Evolutionary conservation across 2,113 vertebrate genomes (phyloP).

Genomic region (Verasper variegatus): DNA sequence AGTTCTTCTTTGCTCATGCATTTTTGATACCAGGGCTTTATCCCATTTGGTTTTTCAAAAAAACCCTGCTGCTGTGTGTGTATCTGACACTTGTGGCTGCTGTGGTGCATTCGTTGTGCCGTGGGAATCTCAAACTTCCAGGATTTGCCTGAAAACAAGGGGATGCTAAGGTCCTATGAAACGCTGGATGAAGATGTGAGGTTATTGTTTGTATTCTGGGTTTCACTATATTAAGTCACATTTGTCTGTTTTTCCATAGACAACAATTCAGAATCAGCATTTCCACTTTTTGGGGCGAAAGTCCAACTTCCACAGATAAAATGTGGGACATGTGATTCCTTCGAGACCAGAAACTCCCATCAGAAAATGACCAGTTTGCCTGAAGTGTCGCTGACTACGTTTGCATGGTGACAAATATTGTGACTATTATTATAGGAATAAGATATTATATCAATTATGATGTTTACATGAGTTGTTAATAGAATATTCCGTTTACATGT

Average conservation of each 20-base stretch:
- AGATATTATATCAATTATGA: too few relatives aligned
- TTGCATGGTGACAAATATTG: too few relatives aligned
- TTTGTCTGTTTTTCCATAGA: too few relatives aligned
- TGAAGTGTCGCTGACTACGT: constrained; percentile 3
- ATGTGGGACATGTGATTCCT: too few relatives aligned
- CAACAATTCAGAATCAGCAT: too few relatives aligned
- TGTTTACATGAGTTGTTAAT: too few relatives aligned
- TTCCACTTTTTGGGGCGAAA: too few relatives aligned
- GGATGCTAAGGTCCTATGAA: background rate
- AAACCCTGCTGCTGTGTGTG: constrained; percentile 29
- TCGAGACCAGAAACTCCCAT: background rate
- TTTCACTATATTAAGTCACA: too few relatives aligned
- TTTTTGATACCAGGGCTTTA: constrained; percentile 28
- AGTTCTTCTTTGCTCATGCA: constrained; percentile 12
- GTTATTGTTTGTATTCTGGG: background rate
- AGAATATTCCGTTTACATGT: too few relatives aligned
- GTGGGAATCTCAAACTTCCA: background rate
- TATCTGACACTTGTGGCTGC: constrained; percentile 3
- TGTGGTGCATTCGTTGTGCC: constrained; percentile 5
- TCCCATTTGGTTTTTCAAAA: constrained; percentile 8
- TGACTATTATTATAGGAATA: too few relatives aligned
- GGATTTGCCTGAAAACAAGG: background rate
- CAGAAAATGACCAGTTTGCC: background rate
- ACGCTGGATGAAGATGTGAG: background rate
- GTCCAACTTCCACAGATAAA: too few relatives aligned